Conservation (phyloP, 2,888 invertebrate genomes). For the Hofmannophila pseudospretella region DNA sequence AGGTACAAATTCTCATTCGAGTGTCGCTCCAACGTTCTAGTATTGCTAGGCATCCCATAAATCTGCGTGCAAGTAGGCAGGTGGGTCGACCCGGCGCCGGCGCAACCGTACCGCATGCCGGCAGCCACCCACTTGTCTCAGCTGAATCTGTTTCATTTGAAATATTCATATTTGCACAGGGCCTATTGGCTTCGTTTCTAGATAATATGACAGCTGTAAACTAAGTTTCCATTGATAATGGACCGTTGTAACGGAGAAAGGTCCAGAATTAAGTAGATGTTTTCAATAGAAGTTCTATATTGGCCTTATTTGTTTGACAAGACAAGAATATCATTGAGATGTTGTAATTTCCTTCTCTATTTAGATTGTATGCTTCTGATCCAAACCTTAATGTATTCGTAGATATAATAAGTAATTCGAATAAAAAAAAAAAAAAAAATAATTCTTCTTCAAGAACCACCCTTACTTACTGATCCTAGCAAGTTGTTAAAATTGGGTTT, state of each 20-base stretch:
- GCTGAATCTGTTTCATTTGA: conserved; percentile 5
- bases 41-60: conserved; percentile 31
- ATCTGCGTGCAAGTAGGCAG: conserved; percentile 51
- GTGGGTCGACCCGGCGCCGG: conserved; percentile 34
- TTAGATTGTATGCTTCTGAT: no score
- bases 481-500: no score
- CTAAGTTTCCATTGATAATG: background rate
- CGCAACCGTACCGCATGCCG: conserved; percentile 46
- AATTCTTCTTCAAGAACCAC: no score
- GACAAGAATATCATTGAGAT: no score
- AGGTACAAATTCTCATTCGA: background rate
- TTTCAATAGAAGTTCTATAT: no score
- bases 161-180: conserved; percentile 7
- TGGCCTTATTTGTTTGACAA: no score
- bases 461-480: no score
- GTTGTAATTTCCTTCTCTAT: no score
- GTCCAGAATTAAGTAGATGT: background rate
- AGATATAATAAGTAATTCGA: no score
- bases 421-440: no score
- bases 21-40: background rate
- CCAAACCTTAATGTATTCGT: no score
- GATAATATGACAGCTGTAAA: background rate
- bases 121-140: conserved; percentile 5
- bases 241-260: background rate
- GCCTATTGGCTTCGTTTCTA: conserved; percentile 6